Evolutionary conservation across 2,888 invertebrate genomes (phyloP).

Genomic region (Epirrhoe alternata): DNA sequence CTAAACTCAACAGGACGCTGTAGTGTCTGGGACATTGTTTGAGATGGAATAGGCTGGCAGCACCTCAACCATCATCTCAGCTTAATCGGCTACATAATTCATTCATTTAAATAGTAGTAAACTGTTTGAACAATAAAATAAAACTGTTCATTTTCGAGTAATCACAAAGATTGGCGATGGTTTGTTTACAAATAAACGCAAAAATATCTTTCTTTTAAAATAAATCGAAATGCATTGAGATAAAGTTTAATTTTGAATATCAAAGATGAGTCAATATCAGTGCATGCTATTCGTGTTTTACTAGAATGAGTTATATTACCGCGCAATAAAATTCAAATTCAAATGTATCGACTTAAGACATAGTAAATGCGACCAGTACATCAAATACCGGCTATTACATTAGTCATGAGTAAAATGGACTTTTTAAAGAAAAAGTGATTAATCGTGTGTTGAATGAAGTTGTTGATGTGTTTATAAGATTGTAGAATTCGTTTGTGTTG

Average conservation of each 20-base stretch:
- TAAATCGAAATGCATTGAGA: not conserved
- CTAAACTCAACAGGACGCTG: too few relatives aligned
- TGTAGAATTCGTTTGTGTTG: constrained; percentile 2
- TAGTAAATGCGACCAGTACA: constrained; percentile 23
- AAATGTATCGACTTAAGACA: not conserved
- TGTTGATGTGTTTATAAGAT: constrained; percentile 10
- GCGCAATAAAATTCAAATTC: not conserved
- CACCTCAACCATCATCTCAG: too few relatives aligned
- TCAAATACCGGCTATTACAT: constrained; percentile 16
- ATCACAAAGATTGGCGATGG: not conserved
- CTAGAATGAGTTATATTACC: not conserved
- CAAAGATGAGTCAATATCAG: not conserved
- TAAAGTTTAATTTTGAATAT: constrained; percentile 10
- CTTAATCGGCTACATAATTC: not conserved
- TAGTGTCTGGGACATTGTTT: too few relatives aligned
- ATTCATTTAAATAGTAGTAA: not conserved
- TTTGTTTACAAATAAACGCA: constrained; percentile 8
- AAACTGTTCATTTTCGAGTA: not conserved
- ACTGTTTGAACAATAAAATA: not conserved
- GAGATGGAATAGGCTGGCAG: too few relatives aligned
- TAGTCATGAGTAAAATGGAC: constrained; percentile 24
- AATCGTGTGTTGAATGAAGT: constrained; percentile 24
- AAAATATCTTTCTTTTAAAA: constrained; percentile 8
- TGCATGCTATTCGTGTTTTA: not conserved
- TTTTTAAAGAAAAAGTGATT: constrained; percentile 22